phyloP scores from a whole-genome alignment of 2,888 invertebrate species.

The Zygaena filipendulae region DNA sequence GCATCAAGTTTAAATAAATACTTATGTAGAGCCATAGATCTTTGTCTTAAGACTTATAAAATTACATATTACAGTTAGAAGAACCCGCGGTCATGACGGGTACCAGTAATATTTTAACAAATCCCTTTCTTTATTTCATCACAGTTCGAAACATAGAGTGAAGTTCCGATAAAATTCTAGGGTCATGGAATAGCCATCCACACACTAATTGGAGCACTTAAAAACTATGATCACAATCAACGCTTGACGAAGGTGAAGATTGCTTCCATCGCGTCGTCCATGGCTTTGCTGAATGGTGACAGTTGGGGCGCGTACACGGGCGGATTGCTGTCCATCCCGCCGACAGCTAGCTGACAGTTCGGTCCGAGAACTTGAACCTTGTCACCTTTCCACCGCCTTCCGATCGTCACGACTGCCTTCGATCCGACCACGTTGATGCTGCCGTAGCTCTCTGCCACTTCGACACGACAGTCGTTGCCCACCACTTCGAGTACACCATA shows the following conservation, averaged over 20 bases:
- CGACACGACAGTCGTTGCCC: conserved; percentile 52
- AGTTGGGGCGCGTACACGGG: conserved; percentile 47
- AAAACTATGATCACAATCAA: no score
- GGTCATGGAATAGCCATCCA: no score
- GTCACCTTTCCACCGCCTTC: conserved; percentile 42
- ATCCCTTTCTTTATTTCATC: no score
- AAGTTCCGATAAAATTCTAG: no score
- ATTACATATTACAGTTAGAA: no score
- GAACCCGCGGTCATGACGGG: no score
- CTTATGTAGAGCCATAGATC: no score
- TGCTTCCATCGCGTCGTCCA: conserved; percentile 58
- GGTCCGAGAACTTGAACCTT: conserved; percentile 44
- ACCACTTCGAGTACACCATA: conserved; percentile 56
- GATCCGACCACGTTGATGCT: conserved; percentile 48
- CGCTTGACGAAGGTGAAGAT: conserved; percentile 61
- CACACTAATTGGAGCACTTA: no score
- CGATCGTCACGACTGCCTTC: conserved; percentile 40
- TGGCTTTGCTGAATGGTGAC: conserved; percentile 55
- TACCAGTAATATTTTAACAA: no score
- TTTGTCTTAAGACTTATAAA: no score
- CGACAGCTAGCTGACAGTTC: conserved; percentile 40
- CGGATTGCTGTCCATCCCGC: conserved; percentile 40
- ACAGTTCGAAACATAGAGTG: no score
- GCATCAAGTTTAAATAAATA: no score
- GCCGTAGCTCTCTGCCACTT: conserved; percentile 46